These are phyloP conservation scores for Sterrhoptilus dennistouni DNA, from an alignment of 2,113 vertebrate species.

Conservation along the genomic window DNA sequence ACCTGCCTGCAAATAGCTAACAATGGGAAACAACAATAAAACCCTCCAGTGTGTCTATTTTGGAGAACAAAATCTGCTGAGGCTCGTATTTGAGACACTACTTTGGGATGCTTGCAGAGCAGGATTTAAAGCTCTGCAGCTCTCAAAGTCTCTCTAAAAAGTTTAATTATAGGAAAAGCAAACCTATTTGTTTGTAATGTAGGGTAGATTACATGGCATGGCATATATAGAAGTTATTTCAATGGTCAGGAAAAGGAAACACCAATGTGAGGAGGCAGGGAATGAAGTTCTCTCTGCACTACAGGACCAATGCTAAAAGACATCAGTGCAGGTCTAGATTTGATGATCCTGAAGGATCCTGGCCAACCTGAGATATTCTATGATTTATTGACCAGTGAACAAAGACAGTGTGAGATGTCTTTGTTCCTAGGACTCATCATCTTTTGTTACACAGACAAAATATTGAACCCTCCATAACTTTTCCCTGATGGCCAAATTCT, in stretches of 20 bases:
- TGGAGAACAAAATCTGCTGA: constrained; percentile 30
- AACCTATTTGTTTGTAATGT: not conserved
- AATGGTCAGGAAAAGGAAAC: not conserved
- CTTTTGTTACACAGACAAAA: not conserved
- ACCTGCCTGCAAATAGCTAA: constrained; percentile 13
- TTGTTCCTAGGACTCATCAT: not conserved
- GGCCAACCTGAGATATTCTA: not conserved
- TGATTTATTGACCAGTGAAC: not conserved
- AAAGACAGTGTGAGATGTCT: not conserved
- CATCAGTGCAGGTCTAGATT: not conserved
- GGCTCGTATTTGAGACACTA: not conserved
- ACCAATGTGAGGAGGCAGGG: not conserved
- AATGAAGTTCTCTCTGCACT: not conserved
- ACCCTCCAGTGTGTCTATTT: not conserved
- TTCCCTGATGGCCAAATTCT: not conserved
- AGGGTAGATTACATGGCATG: not conserved
- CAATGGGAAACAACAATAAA: constrained; percentile 25
- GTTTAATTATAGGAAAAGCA: constrained; percentile 17
- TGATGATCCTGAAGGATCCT: not conserved
- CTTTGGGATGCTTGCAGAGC: constrained; percentile 5
- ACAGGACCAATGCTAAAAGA: accelerated
- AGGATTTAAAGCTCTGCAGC: constrained; percentile 1
- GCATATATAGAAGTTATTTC: not conserved
- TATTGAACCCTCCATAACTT: accelerated
- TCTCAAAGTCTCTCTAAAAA: not conserved